phyloP scores from a whole-genome alignment of 2,797 vertebrate species.

The Podargus strigoides region DNA sequence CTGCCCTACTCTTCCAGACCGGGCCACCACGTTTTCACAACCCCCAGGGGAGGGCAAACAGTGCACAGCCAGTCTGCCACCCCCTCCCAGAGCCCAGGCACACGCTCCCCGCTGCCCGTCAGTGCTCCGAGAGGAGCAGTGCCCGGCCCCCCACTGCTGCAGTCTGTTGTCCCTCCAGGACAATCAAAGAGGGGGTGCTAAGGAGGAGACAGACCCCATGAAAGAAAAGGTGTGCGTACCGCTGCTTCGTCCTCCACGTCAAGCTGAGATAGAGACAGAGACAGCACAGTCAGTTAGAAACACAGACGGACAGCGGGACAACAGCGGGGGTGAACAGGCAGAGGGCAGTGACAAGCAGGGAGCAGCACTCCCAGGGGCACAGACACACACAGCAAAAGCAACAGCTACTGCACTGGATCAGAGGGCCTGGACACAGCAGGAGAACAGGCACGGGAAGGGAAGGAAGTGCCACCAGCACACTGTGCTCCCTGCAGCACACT shows the following conservation, averaged over 20 bases:
- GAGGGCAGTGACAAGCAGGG: too few relatives aligned
- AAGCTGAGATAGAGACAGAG: conserved; percentile 80
- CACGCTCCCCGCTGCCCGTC: neutral
- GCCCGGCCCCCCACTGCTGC: too few relatives aligned
- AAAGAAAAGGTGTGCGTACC: conserved; percentile 84
- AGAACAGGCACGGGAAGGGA: neutral
- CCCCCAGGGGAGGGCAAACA: neutral
- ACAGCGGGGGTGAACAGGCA: too few relatives aligned
- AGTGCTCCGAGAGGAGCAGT: neutral
- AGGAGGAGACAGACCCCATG: neutral
- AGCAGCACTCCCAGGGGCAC: too few relatives aligned
- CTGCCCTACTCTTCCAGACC: neutral
- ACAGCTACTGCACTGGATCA: rapidly evolving
- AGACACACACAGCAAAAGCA: neutral
- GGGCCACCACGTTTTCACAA: neutral
- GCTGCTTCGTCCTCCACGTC: conserved; percentile 86
- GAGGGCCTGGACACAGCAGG: neutral
- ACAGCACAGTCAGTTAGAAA: conserved; percentile 76
- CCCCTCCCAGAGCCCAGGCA: neutral
- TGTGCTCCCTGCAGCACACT: neutral
- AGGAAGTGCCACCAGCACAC: neutral
- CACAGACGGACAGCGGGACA: too few relatives aligned
- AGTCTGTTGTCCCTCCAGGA: neutral
- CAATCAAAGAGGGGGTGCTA: neutral
- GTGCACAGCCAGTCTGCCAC: neutral